phyloP scores from a whole-genome alignment of 2,888 invertebrate genomes.

The Drosophila anomelani region DNA sequence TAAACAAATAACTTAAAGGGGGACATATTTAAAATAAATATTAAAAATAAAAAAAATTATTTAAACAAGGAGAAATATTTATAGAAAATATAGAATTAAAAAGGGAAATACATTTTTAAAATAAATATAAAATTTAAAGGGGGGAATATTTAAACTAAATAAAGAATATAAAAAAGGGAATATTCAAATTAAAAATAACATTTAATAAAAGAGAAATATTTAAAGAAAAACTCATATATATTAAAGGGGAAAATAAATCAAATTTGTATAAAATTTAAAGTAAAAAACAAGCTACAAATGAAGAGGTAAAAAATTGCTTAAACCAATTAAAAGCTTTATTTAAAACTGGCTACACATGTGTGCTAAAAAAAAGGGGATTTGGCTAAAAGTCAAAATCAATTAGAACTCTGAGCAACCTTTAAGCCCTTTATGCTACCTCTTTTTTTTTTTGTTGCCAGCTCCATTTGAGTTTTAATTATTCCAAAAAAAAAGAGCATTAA shows the following conservation, averaged over 20 bases:
- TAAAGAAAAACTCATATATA: no score
- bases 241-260: no score
- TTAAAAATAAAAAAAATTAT: no score
- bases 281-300: no score
- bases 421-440: neutral
- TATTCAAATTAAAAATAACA: neutral
- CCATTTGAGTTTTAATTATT: neutral
- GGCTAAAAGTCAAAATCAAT: neutral
- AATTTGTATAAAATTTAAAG: no score
- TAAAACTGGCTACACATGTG: neutral
- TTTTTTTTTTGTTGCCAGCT: neutral
- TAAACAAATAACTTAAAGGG: no score
- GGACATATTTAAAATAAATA: no score
- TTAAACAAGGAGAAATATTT: neutral
- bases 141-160: no score
- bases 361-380: neutral
- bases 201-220: no score
- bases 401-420: neutral
- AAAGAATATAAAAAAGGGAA: neutral
- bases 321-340: neutral
- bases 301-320: neutral
- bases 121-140: neutral
- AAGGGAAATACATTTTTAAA: no score
- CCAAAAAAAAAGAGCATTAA: neutral
- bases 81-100: no score